A percentile compares a stretch with the other conserved stretches of the same genome.
phyloP scores from a whole-genome alignment of 2,888 invertebrate genomes.

The Melikaiella ostensackeni region DNA sequence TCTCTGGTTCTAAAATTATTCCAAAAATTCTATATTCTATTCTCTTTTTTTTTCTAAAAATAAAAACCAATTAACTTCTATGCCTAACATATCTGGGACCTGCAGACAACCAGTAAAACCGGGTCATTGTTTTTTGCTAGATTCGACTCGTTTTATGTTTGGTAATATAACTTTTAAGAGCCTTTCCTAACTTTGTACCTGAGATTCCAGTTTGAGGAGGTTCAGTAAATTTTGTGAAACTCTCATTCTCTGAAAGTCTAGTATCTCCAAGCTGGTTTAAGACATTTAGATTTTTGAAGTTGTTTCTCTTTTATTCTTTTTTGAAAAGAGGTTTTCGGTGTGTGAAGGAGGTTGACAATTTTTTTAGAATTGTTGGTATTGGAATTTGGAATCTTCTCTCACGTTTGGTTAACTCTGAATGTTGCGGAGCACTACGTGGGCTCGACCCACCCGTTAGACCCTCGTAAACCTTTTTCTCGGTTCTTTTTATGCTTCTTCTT shows the following conservation, averaged over 20 bases:
- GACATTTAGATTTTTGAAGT: neutral
- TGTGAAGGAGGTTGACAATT: neutral
- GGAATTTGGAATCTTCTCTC: constrained; percentile 27
- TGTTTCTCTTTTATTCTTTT: neutral
- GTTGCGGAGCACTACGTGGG: constrained; percentile 41
- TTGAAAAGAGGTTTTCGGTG: neutral
- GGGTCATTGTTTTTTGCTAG: constrained; percentile 71
- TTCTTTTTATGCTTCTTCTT: constrained; percentile 57
- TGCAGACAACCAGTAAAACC: constrained; percentile 67
- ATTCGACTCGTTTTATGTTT: constrained; percentile 68
- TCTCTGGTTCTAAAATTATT: neutral
- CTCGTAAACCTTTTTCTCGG: constrained; percentile 72
- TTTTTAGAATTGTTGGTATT: constrained; percentile 3
- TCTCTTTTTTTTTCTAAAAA: constrained; percentile 57
- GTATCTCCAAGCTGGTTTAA: constrained; percentile 18
- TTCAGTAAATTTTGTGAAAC: constrained; percentile 41
- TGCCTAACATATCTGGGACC: constrained; percentile 1
- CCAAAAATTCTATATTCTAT: neutral
- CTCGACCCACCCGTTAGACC: constrained; percentile 70
- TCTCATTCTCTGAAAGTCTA: neutral
- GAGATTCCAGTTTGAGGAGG: constrained; percentile 60
- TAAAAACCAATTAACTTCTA: constrained; percentile 51
- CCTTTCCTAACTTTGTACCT: constrained; percentile 65
- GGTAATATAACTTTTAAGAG: constrained; percentile 74
- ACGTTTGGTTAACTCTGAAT: constrained; percentile 11